Percentiles rank a stretch among this genome's conserved stretches.
Conservation (phyloP, 2,113 vertebrate genomes). For the Thymallus thymallus region DNA sequence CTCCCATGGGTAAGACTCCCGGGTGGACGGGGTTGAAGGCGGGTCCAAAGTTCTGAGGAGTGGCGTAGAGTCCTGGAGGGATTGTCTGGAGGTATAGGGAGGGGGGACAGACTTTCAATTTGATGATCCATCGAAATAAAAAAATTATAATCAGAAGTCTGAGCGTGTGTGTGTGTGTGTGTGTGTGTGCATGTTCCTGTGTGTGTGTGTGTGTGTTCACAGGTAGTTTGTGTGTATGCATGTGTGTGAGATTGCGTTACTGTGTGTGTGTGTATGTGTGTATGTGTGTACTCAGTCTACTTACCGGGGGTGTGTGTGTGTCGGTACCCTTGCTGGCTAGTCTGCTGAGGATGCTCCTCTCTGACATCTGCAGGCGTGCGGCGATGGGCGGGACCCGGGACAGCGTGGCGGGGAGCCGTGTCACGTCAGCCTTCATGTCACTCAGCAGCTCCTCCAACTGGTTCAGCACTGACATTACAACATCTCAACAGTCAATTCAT, state of each 20-base stretch:
- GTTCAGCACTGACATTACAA: conserved; percentile 84
- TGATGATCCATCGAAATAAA: not conserved
- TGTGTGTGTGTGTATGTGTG: too few relatives aligned
- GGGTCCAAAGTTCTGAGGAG: conserved; percentile 83
- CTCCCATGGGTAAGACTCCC: conserved; percentile 76
- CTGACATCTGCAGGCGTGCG: conserved; percentile 92
- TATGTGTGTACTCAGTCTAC: conserved; percentile 8
- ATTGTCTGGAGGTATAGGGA: conserved; percentile 74
- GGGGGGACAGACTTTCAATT: not conserved
- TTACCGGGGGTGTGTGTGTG: conserved; percentile 81
- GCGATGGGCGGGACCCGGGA: conserved; percentile 90
- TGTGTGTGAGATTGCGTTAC: not conserved
- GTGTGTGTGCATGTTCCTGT: not conserved
- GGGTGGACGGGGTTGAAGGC: conserved; percentile 81
- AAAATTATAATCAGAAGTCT: too few relatives aligned
- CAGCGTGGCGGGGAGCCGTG: conserved; percentile 87
- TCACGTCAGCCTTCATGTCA: conserved; percentile 97
- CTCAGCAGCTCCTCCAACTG: conserved; percentile 95
- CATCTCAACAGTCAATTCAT: conserved; percentile 39
- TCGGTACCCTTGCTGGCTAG: conserved; percentile 92
- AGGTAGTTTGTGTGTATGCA: conserved; percentile 51
- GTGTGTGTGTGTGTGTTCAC: conserved; percentile 4
- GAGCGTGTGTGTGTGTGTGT: not conserved
- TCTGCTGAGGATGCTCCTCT: conserved; percentile 93
- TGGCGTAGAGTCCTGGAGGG: conserved; percentile 88